These are phyloP conservation scores for Cephus nigrinus DNA, from an alignment of 2,888 invertebrate species.

Conservation along the genomic window DNA sequence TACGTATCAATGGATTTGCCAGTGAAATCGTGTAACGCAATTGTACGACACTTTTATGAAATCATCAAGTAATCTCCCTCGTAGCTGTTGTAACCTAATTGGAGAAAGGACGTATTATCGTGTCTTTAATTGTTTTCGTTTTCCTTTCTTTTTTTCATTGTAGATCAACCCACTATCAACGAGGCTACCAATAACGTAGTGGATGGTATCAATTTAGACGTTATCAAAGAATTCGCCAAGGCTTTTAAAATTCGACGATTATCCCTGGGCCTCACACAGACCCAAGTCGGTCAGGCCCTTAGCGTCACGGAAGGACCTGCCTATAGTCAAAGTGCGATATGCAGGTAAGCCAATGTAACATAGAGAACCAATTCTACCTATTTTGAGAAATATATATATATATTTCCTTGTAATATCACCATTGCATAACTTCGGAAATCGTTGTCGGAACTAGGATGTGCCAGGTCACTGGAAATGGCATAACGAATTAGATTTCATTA, in stretches of 20 bases:
- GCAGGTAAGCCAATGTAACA: constrained; percentile 79
- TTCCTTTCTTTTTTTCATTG: constrained; percentile 55
- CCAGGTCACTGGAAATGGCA: constrained; percentile 63
- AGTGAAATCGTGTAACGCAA: constrained; percentile 37
- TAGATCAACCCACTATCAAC: constrained; percentile 93
- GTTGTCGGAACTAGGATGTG: constrained; percentile 30
- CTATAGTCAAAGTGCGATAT: constrained; percentile 99
- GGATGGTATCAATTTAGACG: constrained; percentile 96
- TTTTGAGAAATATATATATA: neutral
- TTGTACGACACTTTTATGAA: neutral
- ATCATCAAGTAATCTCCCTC: neutral
- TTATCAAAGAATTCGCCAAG: constrained; percentile 98
- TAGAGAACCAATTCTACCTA: neutral
- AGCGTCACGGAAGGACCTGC: constrained; percentile 97
- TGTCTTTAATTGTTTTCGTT: neutral
- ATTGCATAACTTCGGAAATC: neutral
- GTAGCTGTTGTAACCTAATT: neutral
- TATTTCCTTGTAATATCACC: neutral
- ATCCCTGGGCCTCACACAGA: constrained; percentile 94
- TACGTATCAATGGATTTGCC: constrained; percentile 49
- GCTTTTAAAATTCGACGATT: constrained; percentile 94
- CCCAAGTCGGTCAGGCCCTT: constrained; percentile 96
- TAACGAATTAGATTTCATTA: neutral
- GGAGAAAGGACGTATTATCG: neutral
- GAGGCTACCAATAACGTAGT: constrained; percentile 94